Base-by-base conservation (phyloP, 2,113 vertebrate genomes). In the Sakesphorus luctuosus region DNA sequence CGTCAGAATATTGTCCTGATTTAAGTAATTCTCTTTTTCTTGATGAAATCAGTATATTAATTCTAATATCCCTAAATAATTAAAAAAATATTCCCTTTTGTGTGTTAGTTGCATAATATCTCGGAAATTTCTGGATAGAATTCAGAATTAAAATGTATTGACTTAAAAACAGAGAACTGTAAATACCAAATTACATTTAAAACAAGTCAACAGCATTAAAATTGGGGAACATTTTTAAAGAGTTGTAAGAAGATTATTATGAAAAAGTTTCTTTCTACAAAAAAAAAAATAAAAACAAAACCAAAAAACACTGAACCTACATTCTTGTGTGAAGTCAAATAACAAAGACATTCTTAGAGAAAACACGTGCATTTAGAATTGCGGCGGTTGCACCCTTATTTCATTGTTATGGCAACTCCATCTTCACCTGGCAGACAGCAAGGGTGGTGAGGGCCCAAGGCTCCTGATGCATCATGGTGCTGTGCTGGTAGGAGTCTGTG, bases 1-100 rank as follows among this genome's bases (percentile, higher is more conserved):
- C 84, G 44, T 50, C 77, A 68, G 72, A 84, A 96, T 88, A 62
- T 67, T 92, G 17, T 55, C 72, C 52, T 88, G 84, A 94, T 89
- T 62, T 84, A 93, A 96, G 56, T 53, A 47, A 61, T 8, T 55
- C 16, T 49, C 3, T 29, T 88, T 78, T 73, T 82, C 13, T 29
- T 36, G 3, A 53, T 63, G 63, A 87, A 90, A 59, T 63, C 18
- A 26, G 3, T 44, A 10, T 19, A 21, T 46, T 65, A 13, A 23
- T 31, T 91, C 11, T 52, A 63, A 43, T 84, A 75, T 36, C 8
- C 8, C 9, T 74, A 72, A 96, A 47, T 47, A 61, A 52, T 43
- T 93, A 95, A 87, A 87, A 87, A 87, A 67, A 25, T 67, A 33
- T 74, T 90, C 26, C 29, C 36, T 59, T 63, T 90, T 59, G 25